These are phyloP conservation scores for Torymus tubicola DNA, from an alignment of 2,888 invertebrate genomes.

Conservation along the genomic window DNA sequence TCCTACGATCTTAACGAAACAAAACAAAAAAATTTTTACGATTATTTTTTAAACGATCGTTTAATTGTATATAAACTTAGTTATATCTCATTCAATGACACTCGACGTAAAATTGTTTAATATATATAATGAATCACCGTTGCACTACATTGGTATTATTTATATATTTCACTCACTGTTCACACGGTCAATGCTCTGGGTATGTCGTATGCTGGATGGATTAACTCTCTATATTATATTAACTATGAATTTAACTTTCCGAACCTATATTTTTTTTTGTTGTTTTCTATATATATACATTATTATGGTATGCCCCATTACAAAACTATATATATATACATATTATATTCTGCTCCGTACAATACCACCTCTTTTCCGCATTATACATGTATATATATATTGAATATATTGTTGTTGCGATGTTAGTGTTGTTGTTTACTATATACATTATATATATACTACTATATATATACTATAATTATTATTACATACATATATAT, in stretches of 20 bases:
- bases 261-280: slow-evolving; percentile 26
- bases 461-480: slow-evolving; percentile 52
- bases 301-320: slow-evolving; percentile 33
- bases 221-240: slow-evolving; percentile 47
- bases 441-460: slow-evolving; percentile 62
- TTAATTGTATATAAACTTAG: neutral
- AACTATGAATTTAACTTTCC: slow-evolving; percentile 26
- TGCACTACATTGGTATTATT: slow-evolving; percentile 68
- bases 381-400: slow-evolving; percentile 56
- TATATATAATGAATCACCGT: slow-evolving; percentile 57
- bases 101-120: slow-evolving; percentile 27
- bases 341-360: slow-evolving; percentile 60
- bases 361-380: slow-evolving; percentile 63
- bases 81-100: slow-evolving; percentile 9
- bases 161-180: slow-evolving; percentile 69
- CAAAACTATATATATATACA: slow-evolving; percentile 10
- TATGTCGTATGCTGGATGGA: slow-evolving; percentile 76
- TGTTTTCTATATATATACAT: slow-evolving; percentile 56
- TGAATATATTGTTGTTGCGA: slow-evolving; percentile 72
- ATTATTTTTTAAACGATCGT: neutral
- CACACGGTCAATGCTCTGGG: slow-evolving; percentile 76
- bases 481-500: slow-evolving; percentile 35
- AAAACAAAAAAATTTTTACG: too few relatives aligned
- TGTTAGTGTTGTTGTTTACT: slow-evolving; percentile 74
- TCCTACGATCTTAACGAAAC: too few relatives aligned